Evolutionary conservation across 2,888 invertebrate genomes (phyloP).

Genomic region (Parelbella ahira): DNA sequence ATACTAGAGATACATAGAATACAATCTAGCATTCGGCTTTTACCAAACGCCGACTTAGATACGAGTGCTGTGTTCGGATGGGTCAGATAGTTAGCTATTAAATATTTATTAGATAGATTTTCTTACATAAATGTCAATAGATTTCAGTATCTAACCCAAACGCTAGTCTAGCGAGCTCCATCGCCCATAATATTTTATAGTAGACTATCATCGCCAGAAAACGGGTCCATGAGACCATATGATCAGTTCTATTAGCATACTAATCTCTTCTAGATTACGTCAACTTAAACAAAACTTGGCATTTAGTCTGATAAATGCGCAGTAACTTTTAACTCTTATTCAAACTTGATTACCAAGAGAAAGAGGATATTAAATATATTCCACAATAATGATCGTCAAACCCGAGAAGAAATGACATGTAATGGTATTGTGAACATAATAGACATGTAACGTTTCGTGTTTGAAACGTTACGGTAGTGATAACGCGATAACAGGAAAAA

Average conservation of each 20-base stretch:
- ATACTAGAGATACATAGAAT: constrained; percentile 62
- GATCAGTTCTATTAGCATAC: constrained; percentile 69
- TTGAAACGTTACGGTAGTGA: constrained; percentile 48
- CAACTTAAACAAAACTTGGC: constrained; percentile 53
- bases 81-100: too few species aligned
- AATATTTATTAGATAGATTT: constrained; percentile 60
- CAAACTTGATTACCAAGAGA: constrained; percentile 32
- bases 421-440: constrained; percentile 7
- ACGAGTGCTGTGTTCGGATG: constrained; percentile 75
- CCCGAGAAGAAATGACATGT: constrained; percentile 49
- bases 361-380: constrained; percentile 4
- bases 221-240: constrained; percentile 52
- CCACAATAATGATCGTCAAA: too few species aligned
- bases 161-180: constrained; percentile 74
- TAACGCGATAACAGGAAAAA: constrained; percentile 50
- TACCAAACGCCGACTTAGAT: constrained; percentile 47
- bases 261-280: constrained; percentile 73
- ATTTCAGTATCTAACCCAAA: constrained; percentile 51
- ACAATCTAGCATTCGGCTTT: constrained; percentile 50
- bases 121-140: constrained; percentile 65
- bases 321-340: constrained; percentile 59
- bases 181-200: constrained; percentile 65
- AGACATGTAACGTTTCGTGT: constrained; percentile 19
- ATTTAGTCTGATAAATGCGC: constrained; percentile 45
- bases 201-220: constrained; percentile 62